These are phyloP conservation scores for Eurosta solidaginis DNA, from an alignment of 1,140 invertebrate genomes.

Conservation along the genomic window DNA sequence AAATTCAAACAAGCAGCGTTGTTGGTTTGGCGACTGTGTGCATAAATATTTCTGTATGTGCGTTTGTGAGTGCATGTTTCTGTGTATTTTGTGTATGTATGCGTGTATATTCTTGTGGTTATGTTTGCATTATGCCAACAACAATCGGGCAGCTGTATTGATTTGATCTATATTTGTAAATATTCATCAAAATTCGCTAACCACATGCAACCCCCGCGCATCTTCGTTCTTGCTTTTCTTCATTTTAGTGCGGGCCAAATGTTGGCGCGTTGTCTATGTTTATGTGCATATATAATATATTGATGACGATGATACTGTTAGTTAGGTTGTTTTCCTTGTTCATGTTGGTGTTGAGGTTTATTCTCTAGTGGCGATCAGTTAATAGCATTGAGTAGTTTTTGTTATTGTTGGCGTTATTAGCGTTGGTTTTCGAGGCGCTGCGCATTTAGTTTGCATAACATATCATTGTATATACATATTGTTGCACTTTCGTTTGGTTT, in stretches of 20 bases:
- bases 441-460: too few relatives aligned
- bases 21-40: too few relatives aligned
- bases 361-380: background rate
- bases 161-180: background rate
- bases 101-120: background rate
- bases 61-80: background rate
- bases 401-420: background rate
- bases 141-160: background rate
- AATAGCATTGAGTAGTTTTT: background rate
- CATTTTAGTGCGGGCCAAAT: background rate
- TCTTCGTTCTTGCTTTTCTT: background rate
- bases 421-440: background rate
- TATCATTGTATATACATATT: too few relatives aligned
- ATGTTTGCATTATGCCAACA: constrained; percentile 1
- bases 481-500: background rate
- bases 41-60: background rate
- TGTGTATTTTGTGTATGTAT: background rate
- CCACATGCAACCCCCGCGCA: background rate
- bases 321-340: background rate
- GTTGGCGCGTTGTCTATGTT: background rate
- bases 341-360: background rate
- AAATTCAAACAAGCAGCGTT: background rate
- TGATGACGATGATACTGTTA: background rate
- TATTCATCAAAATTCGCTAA: background rate
- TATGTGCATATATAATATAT: background rate